Evolutionary conservation across 2,797 vertebrate species (phyloP).

Genomic region (Allobates femoralis): DNA sequence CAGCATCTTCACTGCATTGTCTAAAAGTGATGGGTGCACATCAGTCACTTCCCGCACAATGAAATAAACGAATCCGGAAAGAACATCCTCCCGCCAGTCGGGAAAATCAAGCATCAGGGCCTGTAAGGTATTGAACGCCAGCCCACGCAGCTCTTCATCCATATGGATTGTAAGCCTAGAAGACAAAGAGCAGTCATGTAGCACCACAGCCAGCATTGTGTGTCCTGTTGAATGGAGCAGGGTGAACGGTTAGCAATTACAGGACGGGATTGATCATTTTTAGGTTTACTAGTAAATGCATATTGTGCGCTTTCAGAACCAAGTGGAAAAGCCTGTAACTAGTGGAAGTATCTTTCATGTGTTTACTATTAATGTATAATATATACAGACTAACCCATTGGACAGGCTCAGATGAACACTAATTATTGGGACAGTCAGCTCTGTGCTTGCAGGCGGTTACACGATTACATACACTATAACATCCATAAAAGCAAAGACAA

Average conservation of each 20-base stretch:
- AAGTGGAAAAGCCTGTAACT: too few species aligned
- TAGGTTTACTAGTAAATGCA: neutral
- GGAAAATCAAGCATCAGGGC: constrained; percentile 97
- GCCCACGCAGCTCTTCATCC: constrained; percentile 96
- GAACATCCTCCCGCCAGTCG: constrained; percentile 97
- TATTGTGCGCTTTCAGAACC: neutral
- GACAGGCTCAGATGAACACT: too few species aligned
- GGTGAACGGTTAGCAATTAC: neutral
- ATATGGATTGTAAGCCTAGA: constrained; percentile 95
- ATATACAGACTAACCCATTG: too few species aligned
- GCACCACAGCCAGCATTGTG: constrained; percentile 20
- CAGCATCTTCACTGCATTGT: constrained; percentile 98
- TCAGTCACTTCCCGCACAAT: constrained; percentile 97
- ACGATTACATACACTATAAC: too few species aligned
- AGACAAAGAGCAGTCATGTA: constrained; percentile 61
- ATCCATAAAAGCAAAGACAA: too few species aligned
- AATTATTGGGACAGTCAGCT: too few species aligned
- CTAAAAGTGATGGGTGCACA: constrained; percentile 92
- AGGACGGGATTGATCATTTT: neutral
- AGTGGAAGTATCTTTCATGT: too few species aligned
- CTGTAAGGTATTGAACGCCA: constrained; percentile 98
- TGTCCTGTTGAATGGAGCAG: neutral
- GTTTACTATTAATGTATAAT: too few species aligned
- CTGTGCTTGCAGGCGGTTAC: too few species aligned
- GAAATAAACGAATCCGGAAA: constrained; percentile 97